Evolutionary conservation across 92 coral and sea anemone species (phyloP), one percentile per base, ranked within the genome.

Genomic region (Palythoa grandis): DNA sequence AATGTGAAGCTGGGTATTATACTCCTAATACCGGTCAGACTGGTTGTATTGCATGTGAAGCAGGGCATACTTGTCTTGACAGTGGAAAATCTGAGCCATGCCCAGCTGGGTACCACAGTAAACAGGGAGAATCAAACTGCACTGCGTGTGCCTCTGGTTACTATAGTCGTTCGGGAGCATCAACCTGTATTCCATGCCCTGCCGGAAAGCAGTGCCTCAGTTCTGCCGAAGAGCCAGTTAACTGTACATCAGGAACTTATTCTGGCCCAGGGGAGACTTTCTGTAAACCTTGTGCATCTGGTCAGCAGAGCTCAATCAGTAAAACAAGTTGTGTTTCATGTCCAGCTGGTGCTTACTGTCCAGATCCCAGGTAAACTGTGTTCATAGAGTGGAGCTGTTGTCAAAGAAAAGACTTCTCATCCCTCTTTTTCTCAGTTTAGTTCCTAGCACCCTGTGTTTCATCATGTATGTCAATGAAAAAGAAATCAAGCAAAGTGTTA

Each of bases 131-230:
- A 73, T 87, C 98, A 40, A 92, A 92, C 73, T 96, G 99, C 38
- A 84, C 92, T 16, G 71, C 94, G 0, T 96, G 99, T 76, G 79
- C 85, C 0, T 57, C 70, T 35, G 99, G 99, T 5, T 77, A 85
- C 78, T 95, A 96, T 85, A 96, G 99, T 74, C 20, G 57, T 20
- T 86, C 74, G 40, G 95, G 98, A 1, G 92, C 99, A 29, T 83
- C 99, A 17, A 90, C 76, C 9, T 96, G 99, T 83, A 79, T 85
- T 50, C 94, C 90, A 1, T 96, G 99, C 66, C 99, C 99, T 5
- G 99, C 95, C 5, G 99, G 99, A 24, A 91, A 93, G 70, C 93
- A 96, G 91, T 96, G 99, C 78, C 54, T 93, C 16, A 93, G 91
- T 67, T 89, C 97, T 7, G 92, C 92, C 24, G 92, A 83, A 29